These are phyloP conservation scores for Ditylenchus weischeri DNA, from an alignment of 2,888 invertebrate species.

Conservation along the genomic window DNA sequence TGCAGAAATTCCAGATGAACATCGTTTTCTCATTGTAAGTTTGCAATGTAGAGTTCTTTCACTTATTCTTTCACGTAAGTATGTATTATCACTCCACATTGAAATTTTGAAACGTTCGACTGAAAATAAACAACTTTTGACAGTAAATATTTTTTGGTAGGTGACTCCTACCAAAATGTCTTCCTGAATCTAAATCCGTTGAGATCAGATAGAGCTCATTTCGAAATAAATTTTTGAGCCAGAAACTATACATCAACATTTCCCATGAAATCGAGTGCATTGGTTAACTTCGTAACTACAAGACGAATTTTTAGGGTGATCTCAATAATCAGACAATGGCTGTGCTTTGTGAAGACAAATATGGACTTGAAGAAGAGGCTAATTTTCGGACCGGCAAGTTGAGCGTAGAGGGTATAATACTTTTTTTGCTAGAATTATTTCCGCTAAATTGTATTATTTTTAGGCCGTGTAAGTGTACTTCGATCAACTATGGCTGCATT, in stretches of 20 bases:
- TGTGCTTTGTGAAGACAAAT: slow-evolving; percentile 53
- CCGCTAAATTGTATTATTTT: background rate
- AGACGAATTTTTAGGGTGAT: slow-evolving; percentile 25
- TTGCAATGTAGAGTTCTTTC: too few relatives aligned
- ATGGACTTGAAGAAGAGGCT: slow-evolving; percentile 41
- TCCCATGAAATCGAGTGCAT: background rate
- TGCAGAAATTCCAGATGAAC: slow-evolving; percentile 44
- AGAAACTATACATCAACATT: background rate
- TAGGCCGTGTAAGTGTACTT: background rate
- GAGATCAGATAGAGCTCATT: too few relatives aligned
- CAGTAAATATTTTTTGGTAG: too few relatives aligned
- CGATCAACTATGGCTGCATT: too few relatives aligned
- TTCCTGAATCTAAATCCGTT: too few relatives aligned
- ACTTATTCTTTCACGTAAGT: too few relatives aligned
- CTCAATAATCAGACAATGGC: slow-evolving; percentile 48
- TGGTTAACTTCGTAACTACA: background rate
- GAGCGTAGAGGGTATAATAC: slow-evolving; percentile 42
- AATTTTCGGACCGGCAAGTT: slow-evolving; percentile 45
- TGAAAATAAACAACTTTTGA: too few relatives aligned
- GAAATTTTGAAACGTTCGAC: too few relatives aligned
- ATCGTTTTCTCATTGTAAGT: slow-evolving; percentile 35
- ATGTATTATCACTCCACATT: too few relatives aligned
- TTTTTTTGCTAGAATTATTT: background rate
- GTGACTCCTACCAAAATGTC: too few relatives aligned
- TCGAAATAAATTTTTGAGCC: background rate